phyloP scores from a whole-genome alignment of 2,888 invertebrate species.

The Epinotia bilunana region DNA sequence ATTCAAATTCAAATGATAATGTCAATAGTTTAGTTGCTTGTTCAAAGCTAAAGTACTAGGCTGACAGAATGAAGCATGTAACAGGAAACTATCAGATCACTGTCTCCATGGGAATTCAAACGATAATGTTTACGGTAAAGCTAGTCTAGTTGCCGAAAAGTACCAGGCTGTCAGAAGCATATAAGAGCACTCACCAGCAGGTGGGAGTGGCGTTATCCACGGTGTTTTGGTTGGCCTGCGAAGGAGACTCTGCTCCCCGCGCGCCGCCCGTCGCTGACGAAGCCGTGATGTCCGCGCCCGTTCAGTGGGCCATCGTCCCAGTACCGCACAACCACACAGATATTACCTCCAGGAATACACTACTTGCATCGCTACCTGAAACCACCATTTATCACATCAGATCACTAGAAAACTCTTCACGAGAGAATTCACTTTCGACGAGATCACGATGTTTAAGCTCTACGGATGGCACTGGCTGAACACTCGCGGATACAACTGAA shows the following conservation, averaged over 20 bases:
- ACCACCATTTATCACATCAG: constrained; percentile 62
- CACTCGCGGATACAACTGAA: constrained; percentile 50
- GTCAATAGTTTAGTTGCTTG: too few relatives aligned
- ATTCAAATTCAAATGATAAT: too few relatives aligned
- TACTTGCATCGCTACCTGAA: constrained; percentile 80
- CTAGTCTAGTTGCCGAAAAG: not conserved
- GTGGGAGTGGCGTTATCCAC: constrained; percentile 82
- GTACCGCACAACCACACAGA: constrained; percentile 83
- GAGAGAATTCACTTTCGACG: constrained; percentile 24
- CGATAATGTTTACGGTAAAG: too few relatives aligned
- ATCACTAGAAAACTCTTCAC: constrained; percentile 21
- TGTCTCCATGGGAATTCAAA: too few relatives aligned
- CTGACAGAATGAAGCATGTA: too few relatives aligned
- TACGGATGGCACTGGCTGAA: constrained; percentile 15
- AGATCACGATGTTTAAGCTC: constrained; percentile 25
- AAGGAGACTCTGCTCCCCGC: constrained; percentile 84
- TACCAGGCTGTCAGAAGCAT: constrained; percentile 24
- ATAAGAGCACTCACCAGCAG: constrained; percentile 73
- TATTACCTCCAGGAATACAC: constrained; percentile 83
- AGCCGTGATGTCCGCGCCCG: constrained; percentile 79
- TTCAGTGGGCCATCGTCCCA: constrained; percentile 86
- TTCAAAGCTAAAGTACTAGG: too few relatives aligned
- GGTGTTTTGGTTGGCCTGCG: constrained; percentile 83
- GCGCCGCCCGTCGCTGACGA: constrained; percentile 82
- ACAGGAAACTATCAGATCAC: too few relatives aligned